Evolutionary conservation across 2,888 invertebrate genomes (phyloP), one percentile per base, ranked within the genome.

Genomic region (Ennomos fuscantarius): DNA sequence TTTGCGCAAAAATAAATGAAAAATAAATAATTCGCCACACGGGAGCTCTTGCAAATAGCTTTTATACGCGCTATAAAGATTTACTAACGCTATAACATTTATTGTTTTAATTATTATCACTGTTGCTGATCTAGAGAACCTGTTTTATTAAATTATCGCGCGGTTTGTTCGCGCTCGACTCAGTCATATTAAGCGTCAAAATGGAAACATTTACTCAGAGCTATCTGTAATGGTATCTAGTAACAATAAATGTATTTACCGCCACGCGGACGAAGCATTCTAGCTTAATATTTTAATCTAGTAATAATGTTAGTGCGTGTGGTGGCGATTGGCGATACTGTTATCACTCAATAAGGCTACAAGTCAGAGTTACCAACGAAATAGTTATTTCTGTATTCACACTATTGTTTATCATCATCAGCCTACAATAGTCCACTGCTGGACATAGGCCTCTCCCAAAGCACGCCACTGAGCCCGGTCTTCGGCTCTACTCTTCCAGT

Each of bases 61-160:
- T 55, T 45, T 49, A 55, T 40, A 31, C 24, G 34, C 44, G 44
- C 35, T 35, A 40, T 49, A 49, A 55, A 44, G 44, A 45, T 44
- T 42, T 36, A n/a, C 35, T 12, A 11, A 15, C 52, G 34, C 24
- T 24, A 24, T 24, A 24, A 24, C 24, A 3, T n/a, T n/a, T n/a
- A n/a, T n/a, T n/a, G n/a, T 24, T 24, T 2, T 24, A 24, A 24
- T 24, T 24, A 24, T 24, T 24, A 3, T 3, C 24, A 3, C 3
- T 24, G 24, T 24, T 24, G 24, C 24, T 24, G 3, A 3, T 24
- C 24, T 24, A 24, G 24, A 24, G 3, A 24, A 24, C 2, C 24
- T 24, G 24, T 24, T 24, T 2, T 24, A 1, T 35, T 12, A 37
- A 13, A 45, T 15, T 24, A 32, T 35, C 45, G 9, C 35, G 15